A percentile compares a stretch with the other conserved stretches of the same genome.
Evolutionary conservation across 2,113 vertebrate species (phyloP).

Genomic region (Trematocara unimaculatum): DNA sequence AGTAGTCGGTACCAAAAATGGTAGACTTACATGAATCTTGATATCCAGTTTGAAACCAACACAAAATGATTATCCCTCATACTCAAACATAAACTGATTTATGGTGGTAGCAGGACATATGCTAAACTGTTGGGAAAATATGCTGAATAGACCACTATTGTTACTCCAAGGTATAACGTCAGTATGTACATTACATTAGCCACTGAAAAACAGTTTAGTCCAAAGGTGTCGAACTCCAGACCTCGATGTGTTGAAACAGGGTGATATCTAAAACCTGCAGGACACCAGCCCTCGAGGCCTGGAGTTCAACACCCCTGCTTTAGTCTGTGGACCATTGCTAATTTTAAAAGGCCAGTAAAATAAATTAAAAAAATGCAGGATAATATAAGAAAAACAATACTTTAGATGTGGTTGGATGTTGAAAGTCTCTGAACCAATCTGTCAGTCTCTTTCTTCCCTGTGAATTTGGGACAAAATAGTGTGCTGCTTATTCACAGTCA

Average conservation of each 20-base stretch:
- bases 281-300: neutral
- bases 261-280: neutral
- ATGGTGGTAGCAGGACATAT: neutral
- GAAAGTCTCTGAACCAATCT: neutral
- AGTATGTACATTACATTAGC: neutral
- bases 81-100: neutral
- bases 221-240: neutral
- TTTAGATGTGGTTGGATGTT: neutral
- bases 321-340: neutral
- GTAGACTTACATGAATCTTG: neutral
- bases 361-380: fast-evolving
- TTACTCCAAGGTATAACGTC: fast-evolving
- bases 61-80: neutral
- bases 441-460: neutral
- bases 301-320: neutral
- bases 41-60: neutral
- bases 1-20: too few species aligned
- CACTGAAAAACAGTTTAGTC: neutral
- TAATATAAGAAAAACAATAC: neutral
- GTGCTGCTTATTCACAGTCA: neutral
- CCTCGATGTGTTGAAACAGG: fast-evolving
- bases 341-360: neutral
- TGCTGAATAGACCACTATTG: neutral
- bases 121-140: neutral
- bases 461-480: neutral